Evolutionary conservation across 2,888 invertebrate species (phyloP), one percentile per base, ranked within the genome.

Genomic region (Neoscelio sp.): DNA sequence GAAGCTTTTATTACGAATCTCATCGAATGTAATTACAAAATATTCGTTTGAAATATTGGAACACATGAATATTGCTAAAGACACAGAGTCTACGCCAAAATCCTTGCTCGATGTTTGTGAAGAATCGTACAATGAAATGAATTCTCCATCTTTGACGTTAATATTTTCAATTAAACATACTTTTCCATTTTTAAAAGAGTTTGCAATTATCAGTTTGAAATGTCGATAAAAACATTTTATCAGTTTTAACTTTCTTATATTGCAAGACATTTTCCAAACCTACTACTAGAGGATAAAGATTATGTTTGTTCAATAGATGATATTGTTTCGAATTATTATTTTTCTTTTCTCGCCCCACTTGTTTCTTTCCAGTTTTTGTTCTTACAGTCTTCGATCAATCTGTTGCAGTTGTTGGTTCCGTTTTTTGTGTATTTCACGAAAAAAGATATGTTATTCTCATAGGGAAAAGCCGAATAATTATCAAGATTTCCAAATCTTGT

Each of bases 391-490:
- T 13, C 15, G 20, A 13, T 35, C 46, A 10, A 62, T 62, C 20
- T 62, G 62, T 15, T 62, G 35, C 10, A 62, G n/a, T 12, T 46
- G 35, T 20, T 62, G 15, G 18, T 60, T 30, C 8, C 18, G 28
- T 48, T 62, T 62, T 7, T 17, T 44, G n/a, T 26, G 18, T n/a
- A 40, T 20, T 56, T 26, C 1, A 1, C 1, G 7, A 44, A 60
- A 44, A 60, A 60, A 5, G 20, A 18, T 0, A 64, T 64, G 12
- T 64, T 64, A 18, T 64, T 67, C n/a, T 56, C 46, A 23, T 56
- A 56, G 3, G 56, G 54, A 26, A 68, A 68, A 1, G 67, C 67
- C 4, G 67, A 68, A 13, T 44, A 68, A 23, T 46, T 44, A 23
- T 67, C 65, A n/a, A 68, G 46, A 4, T 40, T 10, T 3, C 67